Evolutionary conservation across 2,888 invertebrate genomes (phyloP), one percentile per base, ranked within the genome.

Genomic region (Brachyopa scutellaris): DNA sequence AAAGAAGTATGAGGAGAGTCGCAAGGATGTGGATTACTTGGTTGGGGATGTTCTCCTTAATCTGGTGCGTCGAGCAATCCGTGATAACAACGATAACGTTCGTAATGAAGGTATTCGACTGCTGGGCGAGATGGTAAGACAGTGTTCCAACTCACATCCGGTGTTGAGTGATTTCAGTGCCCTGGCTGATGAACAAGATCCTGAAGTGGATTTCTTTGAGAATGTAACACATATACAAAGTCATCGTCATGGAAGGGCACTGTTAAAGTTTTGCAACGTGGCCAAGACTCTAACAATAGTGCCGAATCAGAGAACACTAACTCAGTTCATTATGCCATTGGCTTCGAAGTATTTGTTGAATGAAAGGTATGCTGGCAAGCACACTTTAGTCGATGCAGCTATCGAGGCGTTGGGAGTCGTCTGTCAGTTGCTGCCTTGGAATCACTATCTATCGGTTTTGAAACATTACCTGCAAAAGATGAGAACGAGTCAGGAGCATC

Each of bases 181-280:
- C 31, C 90, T 96, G 29, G 92, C 93, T 0, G 94, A 95, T 87
- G 67, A 76, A 1, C 85, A 86, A 92, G 97, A 99, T 88, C 89
- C 92, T 6, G 98, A 99, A 89, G 94, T 95, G 0, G 98, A 99
- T 90, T 98, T 99, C 92, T 99, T 98, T 88, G 96, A 97, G 87
- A 99, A 98, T 88, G 94, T 98, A 87, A 93, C 94, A 21, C 98
- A 99, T 91, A 90, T 97, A 47, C 96, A 99, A 91, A 91, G 95
- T 67, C 97, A 98, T 88, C 93, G 97, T 77, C 94, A 96, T 87
- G 95, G 95, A 0, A 93, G 96, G 86, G 98, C 97, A 0, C 88
- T 99, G 47, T 89, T 95, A 11, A 95, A 95, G 86, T 95, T 96
- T 87, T 93, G 93, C 77, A 93, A 93, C 84, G 89, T 94, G 4